These are phyloP conservation scores for Cotesia congregata DNA, from an alignment of 2,888 invertebrate genomes.

Conservation along the genomic window DNA sequence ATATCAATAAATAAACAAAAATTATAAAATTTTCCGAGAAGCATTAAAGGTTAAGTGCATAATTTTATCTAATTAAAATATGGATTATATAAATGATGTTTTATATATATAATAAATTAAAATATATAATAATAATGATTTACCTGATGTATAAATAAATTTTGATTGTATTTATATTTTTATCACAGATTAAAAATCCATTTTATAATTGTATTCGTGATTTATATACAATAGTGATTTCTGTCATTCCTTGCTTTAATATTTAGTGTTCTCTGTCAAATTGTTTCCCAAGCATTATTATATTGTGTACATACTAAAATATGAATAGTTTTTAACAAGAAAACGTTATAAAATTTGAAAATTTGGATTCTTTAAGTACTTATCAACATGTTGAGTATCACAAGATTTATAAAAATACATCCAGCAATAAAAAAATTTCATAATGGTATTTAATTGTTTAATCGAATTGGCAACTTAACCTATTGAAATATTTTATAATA, in stretches of 20 bases:
- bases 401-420: not conserved
- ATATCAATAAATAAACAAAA: too few relatives aligned
- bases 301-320: not conserved
- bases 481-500: conserved; percentile 25
- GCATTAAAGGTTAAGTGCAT: not conserved
- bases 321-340: conserved; percentile 19
- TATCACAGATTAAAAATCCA: not conserved
- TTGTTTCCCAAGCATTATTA: conserved; percentile 53
- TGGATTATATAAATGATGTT: not conserved
- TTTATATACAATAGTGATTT: not conserved
- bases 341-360: conserved; percentile 20
- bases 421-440: conserved; percentile 16
- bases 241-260: conserved; percentile 38
- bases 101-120: not conserved
- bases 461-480: not conserved
- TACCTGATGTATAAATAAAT: not conserved
- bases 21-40: too few relatives aligned
- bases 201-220: not conserved
- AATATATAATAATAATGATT: not conserved
- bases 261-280: not conserved
- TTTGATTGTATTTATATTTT: not conserved
- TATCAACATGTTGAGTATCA: conserved; percentile 26
- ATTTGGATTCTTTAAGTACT: not conserved
- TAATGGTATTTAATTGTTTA: conserved; percentile 39
- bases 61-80: not conserved